Evolutionary conservation across 1,140 invertebrate genomes (phyloP), one percentile per base, ranked within the genome.

Genomic region (Sycophaga agraensis): DNA sequence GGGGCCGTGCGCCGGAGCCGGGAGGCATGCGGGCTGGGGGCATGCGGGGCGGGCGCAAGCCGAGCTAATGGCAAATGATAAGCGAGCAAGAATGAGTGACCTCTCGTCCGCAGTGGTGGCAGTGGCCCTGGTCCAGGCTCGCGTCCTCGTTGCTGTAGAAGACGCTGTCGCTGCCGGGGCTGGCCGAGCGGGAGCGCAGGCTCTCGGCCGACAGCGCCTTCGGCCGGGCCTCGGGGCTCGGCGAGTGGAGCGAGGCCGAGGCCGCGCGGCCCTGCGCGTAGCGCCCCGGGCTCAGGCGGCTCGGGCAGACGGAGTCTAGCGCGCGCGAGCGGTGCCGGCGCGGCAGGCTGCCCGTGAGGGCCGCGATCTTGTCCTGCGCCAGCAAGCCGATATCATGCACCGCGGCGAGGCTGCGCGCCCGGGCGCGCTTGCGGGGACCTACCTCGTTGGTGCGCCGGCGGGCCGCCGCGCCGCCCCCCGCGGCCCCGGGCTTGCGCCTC

Each of bases 181-280:
- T 92, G 53, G 91, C 89, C 3, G 91, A 92, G 28, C 91, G 84
- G n/a, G n/a, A n/a, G 57, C 91, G 84, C 51, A 93, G 75, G 0
- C 90, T 92, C 76, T 93, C 91, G 31, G 90, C 90, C 67, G 91
- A 93, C 46, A 91, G 77, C n/a, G 91, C 90, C 77, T 92, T 92
- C 22, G 91, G 82, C 70, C 86, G 78, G 22, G 77, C 68, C 50
- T 82, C 81, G 11, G 61, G 78, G 70, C 75, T 84, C 59, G 71
- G 82, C 1, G 82, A 78, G 53, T 82, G 82, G 58, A 17, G 79
- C 66, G 5, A 78, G 72, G 1, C 73, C 74, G 59, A 76, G 78
- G 43, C 76, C 73, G 4, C 76, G 77, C 14, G 71, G 68, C 75
- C 79, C 11, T 73, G 70, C 48, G 73, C 72, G 60, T 76, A 72